A percentile compares a stretch with the other conserved stretches of the same genome.
These are phyloP conservation scores for Halcyon senegalensis DNA, from an alignment of 2,113 vertebrate genomes.

Conservation along the genomic window DNA sequence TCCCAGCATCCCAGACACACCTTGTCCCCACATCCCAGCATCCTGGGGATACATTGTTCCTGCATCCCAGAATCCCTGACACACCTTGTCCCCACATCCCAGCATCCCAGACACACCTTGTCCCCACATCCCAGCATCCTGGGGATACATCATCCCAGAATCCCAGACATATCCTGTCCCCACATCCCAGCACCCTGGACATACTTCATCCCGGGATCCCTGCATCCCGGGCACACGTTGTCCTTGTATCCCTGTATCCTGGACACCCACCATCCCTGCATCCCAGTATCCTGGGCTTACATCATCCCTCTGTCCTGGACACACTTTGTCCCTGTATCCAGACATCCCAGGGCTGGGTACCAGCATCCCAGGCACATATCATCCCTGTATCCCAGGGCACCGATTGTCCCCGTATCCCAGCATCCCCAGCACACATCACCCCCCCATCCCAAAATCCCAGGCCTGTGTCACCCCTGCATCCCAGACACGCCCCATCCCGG, in stretches of 20 bases:
- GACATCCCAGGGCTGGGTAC: neutral
- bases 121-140: too few relatives aligned
- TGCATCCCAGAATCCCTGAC: too few relatives aligned
- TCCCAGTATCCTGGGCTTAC: neutral
- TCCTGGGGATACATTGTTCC: too few relatives aligned
- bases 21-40: too few relatives aligned
- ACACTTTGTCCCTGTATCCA: fast-evolving
- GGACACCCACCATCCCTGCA: neutral
- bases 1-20: too few relatives aligned
- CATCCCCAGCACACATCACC: neutral
- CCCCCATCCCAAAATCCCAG: neutral
- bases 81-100: too few relatives aligned
- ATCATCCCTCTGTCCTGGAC: neutral
- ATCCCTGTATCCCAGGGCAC: too few relatives aligned
- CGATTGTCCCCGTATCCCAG: neutral
- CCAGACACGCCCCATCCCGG: neutral
- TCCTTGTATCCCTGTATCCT: neutral
- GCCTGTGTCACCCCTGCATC: too few relatives aligned
- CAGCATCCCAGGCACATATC: too few relatives aligned
- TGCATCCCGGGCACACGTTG: fast-evolving
- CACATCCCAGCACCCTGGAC: too few relatives aligned
- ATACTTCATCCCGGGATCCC: fast-evolving
- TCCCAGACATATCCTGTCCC: too few relatives aligned
- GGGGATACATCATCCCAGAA: fast-evolving
- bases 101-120: too few relatives aligned